These are phyloP conservation scores for Probaryconus sp. DNA, from an alignment of 1,140 invertebrate species.

Conservation along the genomic window DNA sequence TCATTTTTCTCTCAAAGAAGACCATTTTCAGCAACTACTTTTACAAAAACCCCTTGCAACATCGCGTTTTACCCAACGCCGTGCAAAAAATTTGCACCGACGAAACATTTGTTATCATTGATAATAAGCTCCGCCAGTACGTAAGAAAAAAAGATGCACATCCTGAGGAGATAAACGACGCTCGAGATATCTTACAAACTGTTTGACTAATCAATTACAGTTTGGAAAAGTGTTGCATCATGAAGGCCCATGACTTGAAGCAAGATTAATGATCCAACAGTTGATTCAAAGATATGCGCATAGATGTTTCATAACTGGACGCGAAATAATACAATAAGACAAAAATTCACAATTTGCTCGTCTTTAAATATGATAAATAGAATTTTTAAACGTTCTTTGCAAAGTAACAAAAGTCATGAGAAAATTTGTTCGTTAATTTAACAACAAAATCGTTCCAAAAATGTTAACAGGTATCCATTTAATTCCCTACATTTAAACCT, in stretches of 20 bases:
- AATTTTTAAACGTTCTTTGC: no score
- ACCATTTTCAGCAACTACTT: no score
- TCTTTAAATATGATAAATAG: constrained; percentile 3
- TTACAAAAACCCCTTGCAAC: no score
- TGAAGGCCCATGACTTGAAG: constrained; percentile 15
- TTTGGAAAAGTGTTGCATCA: constrained; percentile 38
- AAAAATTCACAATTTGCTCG: background rate
- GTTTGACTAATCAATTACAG: constrained; percentile 41
- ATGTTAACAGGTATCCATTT: no score
- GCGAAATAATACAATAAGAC: background rate
- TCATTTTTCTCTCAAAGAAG: no score
- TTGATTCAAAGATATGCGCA: constrained; percentile 16
- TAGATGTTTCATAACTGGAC: constrained; percentile 10
- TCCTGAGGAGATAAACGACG: constrained; percentile 30
- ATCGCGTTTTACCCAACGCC: no score
- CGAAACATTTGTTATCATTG: constrained; percentile 17
- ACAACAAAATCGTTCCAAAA: no score
- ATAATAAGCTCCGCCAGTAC: constrained; percentile 1
- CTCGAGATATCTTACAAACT: constrained; percentile 30
- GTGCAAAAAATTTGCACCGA: no score
- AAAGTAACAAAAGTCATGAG: no score
- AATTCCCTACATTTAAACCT: no score
- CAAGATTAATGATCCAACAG: constrained; percentile 30
- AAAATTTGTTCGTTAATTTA: no score
- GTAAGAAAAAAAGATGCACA: constrained; percentile 14